Evolutionary conservation across 2,113 vertebrate genomes (phyloP), one percentile per base, ranked within the genome.

Genomic region (Procavia capensis): DNA sequence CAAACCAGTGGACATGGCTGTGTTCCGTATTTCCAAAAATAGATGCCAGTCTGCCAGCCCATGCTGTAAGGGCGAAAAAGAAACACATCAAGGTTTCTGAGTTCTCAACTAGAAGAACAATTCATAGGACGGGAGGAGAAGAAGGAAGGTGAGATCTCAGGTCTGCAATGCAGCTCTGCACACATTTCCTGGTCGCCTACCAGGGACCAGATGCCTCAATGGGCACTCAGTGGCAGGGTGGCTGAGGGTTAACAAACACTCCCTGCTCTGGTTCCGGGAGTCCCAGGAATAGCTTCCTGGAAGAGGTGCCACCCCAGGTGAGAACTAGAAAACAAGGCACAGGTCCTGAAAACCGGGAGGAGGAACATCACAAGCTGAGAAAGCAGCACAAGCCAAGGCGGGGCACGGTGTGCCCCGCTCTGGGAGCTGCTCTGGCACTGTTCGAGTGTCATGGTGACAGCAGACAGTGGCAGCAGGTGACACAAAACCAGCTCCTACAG

Each of bases 151-250:
- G 34, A 63, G n/a, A 76, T 17, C 39, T 75, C 27, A 80, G n/a
- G 41, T 17, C 54, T 31, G 9, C 11, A 85, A 57, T 5, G 39
- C 41, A n/a, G 50, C n/a, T 61, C 20, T 43, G 41, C 31, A 85
- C 50, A 17, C 0, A 50, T 5, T 31, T 86, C 31, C 8, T 9
- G 16, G 39, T 29, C 19, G 7, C 25, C 16, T 39, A 3, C 20
- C 25, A 0, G 0, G 1, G 2, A 29, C 61, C 29, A 66, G 76
- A 50, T 10, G 39, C 45, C 11, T 43, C 0, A 0, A 3, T 24
- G 13, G 54, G 80, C 25, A n/a, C 72, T 36, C 17, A 9, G 9
- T 4, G 24, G 20, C 29, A 7, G 17, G 16, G 1, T 16, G 57
- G 66, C 3, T 13, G 36, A 61, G 22, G 14, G 11, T 6, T 22